Conservation (phyloP, 2,888 invertebrate genomes). For the Campoletis raptor region DNA sequence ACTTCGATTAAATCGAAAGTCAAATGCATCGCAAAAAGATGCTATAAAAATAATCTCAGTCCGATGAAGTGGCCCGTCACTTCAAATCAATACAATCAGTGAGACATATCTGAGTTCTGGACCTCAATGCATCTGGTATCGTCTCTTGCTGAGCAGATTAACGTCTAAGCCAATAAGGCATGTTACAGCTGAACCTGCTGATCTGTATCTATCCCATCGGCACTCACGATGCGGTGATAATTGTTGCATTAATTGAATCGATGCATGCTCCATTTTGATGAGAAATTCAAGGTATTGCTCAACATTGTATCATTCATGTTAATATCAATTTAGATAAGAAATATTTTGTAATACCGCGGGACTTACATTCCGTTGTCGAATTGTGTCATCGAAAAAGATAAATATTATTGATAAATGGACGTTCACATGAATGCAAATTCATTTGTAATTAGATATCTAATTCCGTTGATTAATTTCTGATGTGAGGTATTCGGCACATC, state of each 20-base stretch:
- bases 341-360: not conserved
- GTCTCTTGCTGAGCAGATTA: slow-evolving; percentile 3
- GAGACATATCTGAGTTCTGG: not conserved
- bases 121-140: not conserved
- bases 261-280: not conserved
- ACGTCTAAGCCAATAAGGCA: slow-evolving; percentile 7
- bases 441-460: not conserved
- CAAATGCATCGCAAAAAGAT: not conserved
- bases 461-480: not conserved
- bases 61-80: not conserved
- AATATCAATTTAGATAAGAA: not conserved
- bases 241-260: slow-evolving; percentile 15
- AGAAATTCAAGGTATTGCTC: not conserved
- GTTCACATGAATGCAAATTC: not conserved
- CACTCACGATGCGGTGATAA: slow-evolving; percentile 1
- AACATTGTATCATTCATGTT: not conserved
- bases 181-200: slow-evolving; percentile 9
- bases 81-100: not conserved
- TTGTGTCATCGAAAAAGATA: not conserved
- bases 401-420: not conserved
- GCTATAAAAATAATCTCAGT: not conserved
- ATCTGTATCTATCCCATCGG: slow-evolving; percentile 3
- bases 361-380: not conserved
- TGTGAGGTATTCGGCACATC: not conserved
- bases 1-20: not conserved